Evolutionary conservation across 2,113 vertebrate genomes (phyloP).

Genomic region (Callaeas wilsoni): DNA sequence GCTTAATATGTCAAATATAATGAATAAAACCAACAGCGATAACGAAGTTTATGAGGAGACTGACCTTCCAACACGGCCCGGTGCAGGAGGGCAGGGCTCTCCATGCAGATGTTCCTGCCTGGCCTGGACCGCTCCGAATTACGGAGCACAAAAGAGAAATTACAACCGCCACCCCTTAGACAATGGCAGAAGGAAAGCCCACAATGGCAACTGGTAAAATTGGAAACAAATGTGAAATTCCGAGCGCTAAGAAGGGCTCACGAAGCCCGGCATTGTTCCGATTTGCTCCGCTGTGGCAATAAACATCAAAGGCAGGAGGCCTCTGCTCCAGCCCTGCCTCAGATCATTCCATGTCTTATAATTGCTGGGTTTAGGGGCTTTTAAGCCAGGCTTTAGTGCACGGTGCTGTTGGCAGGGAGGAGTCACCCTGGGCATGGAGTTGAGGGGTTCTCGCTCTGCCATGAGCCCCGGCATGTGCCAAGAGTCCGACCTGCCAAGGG

Average conservation of each 20-base stretch:
- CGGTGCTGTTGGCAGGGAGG: neutral
- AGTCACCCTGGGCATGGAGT: neutral
- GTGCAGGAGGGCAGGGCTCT: slow-evolving; percentile 64
- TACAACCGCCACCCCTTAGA: slow-evolving; percentile 68
- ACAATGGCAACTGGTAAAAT: slow-evolving; percentile 67
- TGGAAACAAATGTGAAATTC: slow-evolving; percentile 72
- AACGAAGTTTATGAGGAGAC: slow-evolving; percentile 74
- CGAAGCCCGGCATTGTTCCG: slow-evolving; percentile 46
- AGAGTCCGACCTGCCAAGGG: neutral
- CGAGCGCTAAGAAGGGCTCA: slow-evolving; percentile 4
- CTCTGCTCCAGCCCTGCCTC: slow-evolving; percentile 41
- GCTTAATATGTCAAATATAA: slow-evolving; percentile 95
- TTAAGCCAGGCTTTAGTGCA: slow-evolving; percentile 25
- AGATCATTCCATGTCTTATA: neutral
- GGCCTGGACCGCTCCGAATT: slow-evolving; percentile 71
- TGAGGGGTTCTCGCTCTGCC: accelerated
- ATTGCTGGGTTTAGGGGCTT: slow-evolving; percentile 24
- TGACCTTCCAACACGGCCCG: slow-evolving; percentile 71
- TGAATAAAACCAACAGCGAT: slow-evolving; percentile 85
- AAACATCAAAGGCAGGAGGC: slow-evolving; percentile 68
- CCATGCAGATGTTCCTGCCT: slow-evolving; percentile 73
- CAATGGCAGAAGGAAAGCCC: slow-evolving; percentile 70
- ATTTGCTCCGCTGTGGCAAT: slow-evolving; percentile 33
- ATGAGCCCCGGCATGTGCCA: neutral
- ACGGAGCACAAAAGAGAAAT: slow-evolving; percentile 76